A percentile compares a stretch with the other conserved stretches of the same genome.
Evolutionary conservation across 2,888 invertebrate genomes (phyloP).

Genomic region (Ectemnius lituratus): DNA sequence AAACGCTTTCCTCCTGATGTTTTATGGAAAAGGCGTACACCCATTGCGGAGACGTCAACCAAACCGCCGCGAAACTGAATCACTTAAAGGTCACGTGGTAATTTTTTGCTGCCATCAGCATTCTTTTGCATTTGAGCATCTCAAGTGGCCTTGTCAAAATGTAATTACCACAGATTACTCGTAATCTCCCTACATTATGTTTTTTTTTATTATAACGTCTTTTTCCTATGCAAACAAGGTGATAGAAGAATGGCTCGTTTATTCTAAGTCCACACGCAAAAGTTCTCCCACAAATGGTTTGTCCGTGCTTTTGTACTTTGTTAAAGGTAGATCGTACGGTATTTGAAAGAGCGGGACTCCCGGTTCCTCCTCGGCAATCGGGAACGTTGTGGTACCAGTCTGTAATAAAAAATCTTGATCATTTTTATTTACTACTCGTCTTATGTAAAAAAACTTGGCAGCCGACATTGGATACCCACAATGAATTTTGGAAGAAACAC

Average conservation of each 20-base stretch:
- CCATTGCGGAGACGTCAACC: conserved; percentile 9
- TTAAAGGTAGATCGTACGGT: conserved; percentile 90
- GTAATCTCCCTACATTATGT: too few species aligned
- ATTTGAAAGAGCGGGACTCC: conserved; percentile 80
- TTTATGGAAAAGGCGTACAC: conserved; percentile 64
- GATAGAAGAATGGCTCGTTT: background rate
- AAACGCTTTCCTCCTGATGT: conserved; percentile 65
- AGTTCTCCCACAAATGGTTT: conserved; percentile 85
- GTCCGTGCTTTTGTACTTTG: conserved; percentile 84
- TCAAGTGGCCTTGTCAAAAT: background rate
- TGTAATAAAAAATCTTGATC: conserved; percentile 61
- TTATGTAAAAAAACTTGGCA: too few species aligned
- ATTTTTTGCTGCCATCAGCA: conserved; percentile 26
- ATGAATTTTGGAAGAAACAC: conserved; percentile 90
- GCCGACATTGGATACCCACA: conserved; percentile 80
- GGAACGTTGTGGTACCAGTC: conserved; percentile 83
- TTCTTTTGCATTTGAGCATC: conserved; percentile 5
- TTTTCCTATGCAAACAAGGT: background rate
- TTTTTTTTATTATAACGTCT: background rate
- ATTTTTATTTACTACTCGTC: too few species aligned
- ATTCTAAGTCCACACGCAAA: conserved; percentile 63
- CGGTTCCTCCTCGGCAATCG: conserved; percentile 66
- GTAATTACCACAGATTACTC: too few species aligned
- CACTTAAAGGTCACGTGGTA: conserved; percentile 31
- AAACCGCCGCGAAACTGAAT: conserved; percentile 37